Evolutionary conservation across 2,888 invertebrate genomes (phyloP), one percentile per base, ranked within the genome.

Genomic region (Schrankia costaestrigalis): DNA sequence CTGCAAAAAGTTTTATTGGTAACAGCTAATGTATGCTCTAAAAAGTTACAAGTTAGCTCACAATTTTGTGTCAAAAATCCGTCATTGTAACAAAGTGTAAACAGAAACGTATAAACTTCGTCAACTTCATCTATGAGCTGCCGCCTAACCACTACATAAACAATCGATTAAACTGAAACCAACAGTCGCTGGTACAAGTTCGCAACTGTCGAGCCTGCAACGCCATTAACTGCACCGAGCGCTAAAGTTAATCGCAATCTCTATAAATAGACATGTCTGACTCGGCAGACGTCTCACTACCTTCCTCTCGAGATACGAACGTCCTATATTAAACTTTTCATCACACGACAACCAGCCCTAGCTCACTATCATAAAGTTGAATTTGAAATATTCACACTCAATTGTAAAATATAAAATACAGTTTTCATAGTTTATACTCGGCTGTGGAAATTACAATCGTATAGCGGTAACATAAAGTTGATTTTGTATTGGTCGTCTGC

Each of bases 191-290:
- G 47, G 54, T 31, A 39, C 43, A 55, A 58, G 47, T 59, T 53
- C 53, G 11, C 53, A 50, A 61, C 63, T 49, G 53, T 44, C 53
- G 50, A 4, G 41, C 28, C 61, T 64, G 64, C 65, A 47, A 41
- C 30, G 38, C 56, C 56, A 67, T 71, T 68, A 68, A 68, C 63
- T 69, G 71, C 51, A 57, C 41, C 53, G 48, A 62, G 51, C 56
- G 59, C 66, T 63, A 60, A 65, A 70, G 65, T 71, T 76, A 74
- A 78, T 78, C 71, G 72, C 67, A 47, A 64, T 72, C 71, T 71
- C 78, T 83, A 83, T 83, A 82, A 80, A 84, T 85, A 85, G 81
- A 77, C 60, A 64, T 59, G 80, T 77, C 80, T 80, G 79, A 71
- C 69, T 72, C 70, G 65, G 69, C 76, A 83, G 85, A 83, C 83